Percentiles rank a stretch among this genome's conserved stretches.
phyloP scores from a whole-genome alignment of 2,113 vertebrate genomes.

The Dinomys branickii region DNA sequence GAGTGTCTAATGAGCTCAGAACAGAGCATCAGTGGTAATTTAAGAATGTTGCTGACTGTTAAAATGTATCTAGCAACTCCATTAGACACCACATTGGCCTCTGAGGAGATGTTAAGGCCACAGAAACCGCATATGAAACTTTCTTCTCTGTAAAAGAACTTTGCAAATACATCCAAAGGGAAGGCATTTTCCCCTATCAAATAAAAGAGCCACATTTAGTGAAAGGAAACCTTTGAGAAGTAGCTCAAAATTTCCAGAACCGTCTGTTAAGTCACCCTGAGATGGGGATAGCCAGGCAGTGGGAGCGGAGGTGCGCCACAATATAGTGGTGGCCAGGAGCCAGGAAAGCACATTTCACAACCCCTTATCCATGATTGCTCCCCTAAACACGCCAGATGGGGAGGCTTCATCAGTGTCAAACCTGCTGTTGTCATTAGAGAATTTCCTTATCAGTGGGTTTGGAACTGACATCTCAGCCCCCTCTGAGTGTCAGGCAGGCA shows the following conservation, averaged over 20 bases:
- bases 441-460: conserved; percentile 72
- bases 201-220: background rate
- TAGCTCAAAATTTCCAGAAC: background rate
- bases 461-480: conserved; percentile 46
- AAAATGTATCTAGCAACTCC: conserved; percentile 63
- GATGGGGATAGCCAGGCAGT: background rate
- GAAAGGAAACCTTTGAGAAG: background rate
- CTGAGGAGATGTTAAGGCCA: conserved; percentile 56
- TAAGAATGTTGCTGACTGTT: conserved; percentile 68
- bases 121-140: conserved; percentile 59
- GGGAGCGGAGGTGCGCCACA: background rate
- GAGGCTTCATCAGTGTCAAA: conserved; percentile 72
- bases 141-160: conserved; percentile 9
- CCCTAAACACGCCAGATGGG: conserved; percentile 72
- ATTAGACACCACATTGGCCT: conserved; percentile 70
- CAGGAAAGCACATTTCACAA: conserved; percentile 47
- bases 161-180: conserved; percentile 21
- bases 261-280: conserved; percentile 6
- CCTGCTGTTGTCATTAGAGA: conserved; percentile 65
- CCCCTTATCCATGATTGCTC: conserved; percentile 32
- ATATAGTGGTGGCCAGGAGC: conserved; percentile 46
- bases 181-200: background rate
- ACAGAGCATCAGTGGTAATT: conserved; percentile 51
- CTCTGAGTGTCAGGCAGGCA: conserved; percentile 36
- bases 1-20: background rate